Evolutionary conservation across 2,888 invertebrate species (phyloP), one percentile per base, ranked within the genome.

Genomic region (Drosophila phalerata): DNA sequence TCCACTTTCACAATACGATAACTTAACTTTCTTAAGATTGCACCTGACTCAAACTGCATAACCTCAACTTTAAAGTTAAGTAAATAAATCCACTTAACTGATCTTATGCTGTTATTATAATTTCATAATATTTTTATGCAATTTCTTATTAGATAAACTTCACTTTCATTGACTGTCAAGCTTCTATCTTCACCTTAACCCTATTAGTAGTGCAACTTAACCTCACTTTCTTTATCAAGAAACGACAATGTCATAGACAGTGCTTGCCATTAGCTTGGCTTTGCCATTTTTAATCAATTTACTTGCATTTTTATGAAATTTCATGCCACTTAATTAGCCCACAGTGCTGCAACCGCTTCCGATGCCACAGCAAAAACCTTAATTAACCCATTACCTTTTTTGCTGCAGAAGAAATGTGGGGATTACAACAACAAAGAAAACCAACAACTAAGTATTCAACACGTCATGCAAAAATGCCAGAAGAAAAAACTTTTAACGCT

Each of bases 351-450:
- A 58, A 47, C 57, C 53, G 30, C 30, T 30, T 30, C 17, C 30
- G 17, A 30, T 28, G 34, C 49, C 49, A 49, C 42, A 45, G 74
- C 47, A 70, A 69, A 53, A 53, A 67, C 57, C 64, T 61, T 88
- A 86, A 84, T 84, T 84, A 84, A 86, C 86, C 78, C 81, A 83
- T 82, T 83, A 85, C 81, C 73, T 70, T 51, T 67, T 71, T 63
- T 69, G 67, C 60, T 53, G 73, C 76, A 67, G 49, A 30, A 34
- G 30, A 48, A 47, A 67, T 15, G 15, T 22, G 19, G 15, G 47
- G 38, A 37, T 45, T 10, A 17, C 38, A 49, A 30, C 5, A 55
- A 57, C 52, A 68, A 68, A 38, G 49, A 52, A 48, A 77, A 75
- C 77, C 63, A 40, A 40, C 53, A 53, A 30, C 45, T 37, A 47